Evolutionary conservation across 2,113 vertebrate species (phyloP).

Genomic region (Podarcis muralis): DNA sequence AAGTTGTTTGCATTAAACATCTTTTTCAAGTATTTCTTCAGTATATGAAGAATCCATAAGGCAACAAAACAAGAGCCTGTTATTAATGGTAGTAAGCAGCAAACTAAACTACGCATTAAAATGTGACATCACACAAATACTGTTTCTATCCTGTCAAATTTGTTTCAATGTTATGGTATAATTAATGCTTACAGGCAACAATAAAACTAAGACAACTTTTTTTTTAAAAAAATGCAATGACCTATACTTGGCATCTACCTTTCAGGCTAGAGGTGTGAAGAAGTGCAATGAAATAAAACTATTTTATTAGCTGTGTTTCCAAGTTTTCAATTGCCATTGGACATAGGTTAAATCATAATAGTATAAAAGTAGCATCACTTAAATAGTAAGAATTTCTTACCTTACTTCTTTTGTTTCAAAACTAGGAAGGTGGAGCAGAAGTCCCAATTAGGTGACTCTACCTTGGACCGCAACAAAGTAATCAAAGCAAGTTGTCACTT

Average conservation of each 20-base stretch:
- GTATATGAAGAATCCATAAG: neutral
- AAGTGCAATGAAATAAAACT: neutral
- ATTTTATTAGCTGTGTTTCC: neutral
- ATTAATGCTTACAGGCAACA: slow-evolving; percentile 11
- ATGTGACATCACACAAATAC: neutral
- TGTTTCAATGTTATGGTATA: neutral
- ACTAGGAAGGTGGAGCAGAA: neutral
- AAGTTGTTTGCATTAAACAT: neutral
- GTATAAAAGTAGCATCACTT: neutral
- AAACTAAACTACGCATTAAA: neutral
- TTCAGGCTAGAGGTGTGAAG: neutral
- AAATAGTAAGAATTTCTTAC: neutral
- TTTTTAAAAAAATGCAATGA: slow-evolving; percentile 7
- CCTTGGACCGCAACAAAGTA: neutral
- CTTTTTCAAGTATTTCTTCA: neutral
- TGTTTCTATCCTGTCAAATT: neutral
- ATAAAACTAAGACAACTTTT: neutral
- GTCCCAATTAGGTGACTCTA: neutral
- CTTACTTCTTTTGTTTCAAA: neutral
- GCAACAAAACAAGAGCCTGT: neutral
- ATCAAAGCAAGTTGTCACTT: neutral
- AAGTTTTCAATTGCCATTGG: rapidly evolving
- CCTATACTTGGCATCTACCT: rapidly evolving
- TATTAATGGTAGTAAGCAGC: neutral
- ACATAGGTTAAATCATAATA: rapidly evolving